Evolutionary conservation across 2,797 vertebrate species (phyloP).

Genomic region (Luscinia megarhynchos): DNA sequence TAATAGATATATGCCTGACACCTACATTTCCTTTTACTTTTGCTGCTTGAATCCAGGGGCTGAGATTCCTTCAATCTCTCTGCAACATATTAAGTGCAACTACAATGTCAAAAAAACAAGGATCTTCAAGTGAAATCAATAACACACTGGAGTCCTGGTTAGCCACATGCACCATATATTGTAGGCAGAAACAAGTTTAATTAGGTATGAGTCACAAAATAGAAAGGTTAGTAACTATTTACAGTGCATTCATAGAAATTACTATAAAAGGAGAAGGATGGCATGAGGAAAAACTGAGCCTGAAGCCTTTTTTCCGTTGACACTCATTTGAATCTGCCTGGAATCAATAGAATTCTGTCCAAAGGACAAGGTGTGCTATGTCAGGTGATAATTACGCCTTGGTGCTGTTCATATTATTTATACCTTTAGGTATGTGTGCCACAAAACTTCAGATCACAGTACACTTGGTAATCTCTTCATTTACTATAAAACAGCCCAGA

Average conservation of each 20-base stretch:
- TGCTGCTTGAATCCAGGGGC: neutral
- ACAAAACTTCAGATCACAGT: constrained; percentile 37
- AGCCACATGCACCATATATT: neutral
- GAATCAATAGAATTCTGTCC: neutral
- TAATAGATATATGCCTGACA: neutral
- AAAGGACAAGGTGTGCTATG: constrained; percentile 41
- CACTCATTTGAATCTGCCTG: constrained; percentile 15
- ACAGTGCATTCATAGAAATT: constrained; percentile 7
- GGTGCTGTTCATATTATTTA: constrained; percentile 57
- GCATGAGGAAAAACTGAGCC: constrained; percentile 8
- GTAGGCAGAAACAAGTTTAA: constrained; percentile 8
- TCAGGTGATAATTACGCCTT: constrained; percentile 42
- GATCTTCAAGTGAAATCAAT: neutral
- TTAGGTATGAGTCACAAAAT: constrained; percentile 54
- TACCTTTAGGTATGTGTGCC: constrained; percentile 42
- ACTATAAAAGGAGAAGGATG: constrained; percentile 58
- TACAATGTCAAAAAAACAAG: neutral
- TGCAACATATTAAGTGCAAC: neutral
- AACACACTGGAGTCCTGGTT: neutral
- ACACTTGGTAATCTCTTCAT: constrained; percentile 29
- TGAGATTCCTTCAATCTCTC: neutral
- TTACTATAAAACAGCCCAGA: constrained; percentile 18
- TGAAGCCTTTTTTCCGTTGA: neutral
- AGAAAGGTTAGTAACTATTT: constrained; percentile 43
- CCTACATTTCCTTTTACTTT: neutral